Base-by-base conservation (phyloP, 2,888 invertebrate genomes). In the Auanema freiburgensis region DNA sequence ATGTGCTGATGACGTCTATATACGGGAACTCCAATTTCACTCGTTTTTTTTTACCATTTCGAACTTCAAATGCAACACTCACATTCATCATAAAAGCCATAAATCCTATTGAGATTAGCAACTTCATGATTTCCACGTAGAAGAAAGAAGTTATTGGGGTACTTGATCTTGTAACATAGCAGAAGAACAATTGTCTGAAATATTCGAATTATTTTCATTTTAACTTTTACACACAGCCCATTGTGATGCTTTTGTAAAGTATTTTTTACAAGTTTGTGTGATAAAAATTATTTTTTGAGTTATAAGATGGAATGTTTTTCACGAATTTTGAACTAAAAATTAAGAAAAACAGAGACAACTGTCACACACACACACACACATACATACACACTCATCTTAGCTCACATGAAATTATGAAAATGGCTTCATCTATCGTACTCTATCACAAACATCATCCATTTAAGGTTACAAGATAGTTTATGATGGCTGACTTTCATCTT, bases 1-100 rank as follows among this genome's bases (percentile, higher is more conserved):
- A 33, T n/a, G n/a, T n/a, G 33, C 4, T 5, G 33, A 33, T 33
- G 33, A 33, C 33, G 33, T 33, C 33, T 33, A 33, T 11, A 16
- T 23, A 16, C 53, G n/a, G n/a, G n/a, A 33, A 33, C 33, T 33
- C 33, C 33, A 33, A 33, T 33, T 33, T 5, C 33, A 33, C 8
- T 33, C 33, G 8, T 33, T 8, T 3, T 33, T 8, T 5, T 8
- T 5, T 3, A 3, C 33, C 33, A 33, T 33, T 33, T 33, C 33
- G n/a, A n/a, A 33, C 8, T 33, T 5, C 8, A 5, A 33, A 33
- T 33, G 8, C 33, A 33, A 33, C 44, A 70, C 72, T 74, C 70
- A 78, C 81, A 81, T 69, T 81, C 81, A 59, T 81, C 79, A 69
- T 79, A 81, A 66, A 81, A 81, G 25, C 81, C 81, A 65, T 81